Conservation (phyloP, 1,140 invertebrate species). For the Calosoma granatense region DNA sequence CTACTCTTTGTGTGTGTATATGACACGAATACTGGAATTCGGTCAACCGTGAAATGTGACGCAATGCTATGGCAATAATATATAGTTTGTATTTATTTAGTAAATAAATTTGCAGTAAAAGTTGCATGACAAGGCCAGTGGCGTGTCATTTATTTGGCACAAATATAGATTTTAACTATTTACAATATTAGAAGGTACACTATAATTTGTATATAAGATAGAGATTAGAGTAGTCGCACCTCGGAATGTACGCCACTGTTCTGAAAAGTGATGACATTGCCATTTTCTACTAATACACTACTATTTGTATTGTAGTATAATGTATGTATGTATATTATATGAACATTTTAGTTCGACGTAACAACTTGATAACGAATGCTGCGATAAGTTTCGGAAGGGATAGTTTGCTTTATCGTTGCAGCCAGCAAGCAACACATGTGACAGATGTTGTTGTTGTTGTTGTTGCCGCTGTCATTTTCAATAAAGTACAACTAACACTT, state of each 20-base stretch:
- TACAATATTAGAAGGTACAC: slow-evolving; percentile 1
- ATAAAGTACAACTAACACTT: slow-evolving; percentile 7
- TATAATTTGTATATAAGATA: neutral
- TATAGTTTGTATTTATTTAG: neutral
- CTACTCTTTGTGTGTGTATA: no score
- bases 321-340: neutral
- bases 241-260: neutral
- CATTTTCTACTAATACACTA: neutral
- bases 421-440: no score
- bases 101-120: slow-evolving; percentile 4
- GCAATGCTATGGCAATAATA: slow-evolving; percentile 2
- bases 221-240: no score
- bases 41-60: neutral
- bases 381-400: neutral
- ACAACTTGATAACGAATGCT: neutral
- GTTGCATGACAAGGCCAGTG: slow-evolving; percentile 2
- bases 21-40: neutral
- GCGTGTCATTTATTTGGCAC: slow-evolving; percentile 4
- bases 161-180: neutral
- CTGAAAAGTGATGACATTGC: neutral
- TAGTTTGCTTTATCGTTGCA: no score
- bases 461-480: neutral
- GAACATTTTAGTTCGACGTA: neutral
- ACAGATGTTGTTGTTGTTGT: no score
- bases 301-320: neutral